Evolutionary conservation across 2,888 invertebrate genomes (phyloP).

Genomic region (Prostheceraeus crozeri): DNA sequence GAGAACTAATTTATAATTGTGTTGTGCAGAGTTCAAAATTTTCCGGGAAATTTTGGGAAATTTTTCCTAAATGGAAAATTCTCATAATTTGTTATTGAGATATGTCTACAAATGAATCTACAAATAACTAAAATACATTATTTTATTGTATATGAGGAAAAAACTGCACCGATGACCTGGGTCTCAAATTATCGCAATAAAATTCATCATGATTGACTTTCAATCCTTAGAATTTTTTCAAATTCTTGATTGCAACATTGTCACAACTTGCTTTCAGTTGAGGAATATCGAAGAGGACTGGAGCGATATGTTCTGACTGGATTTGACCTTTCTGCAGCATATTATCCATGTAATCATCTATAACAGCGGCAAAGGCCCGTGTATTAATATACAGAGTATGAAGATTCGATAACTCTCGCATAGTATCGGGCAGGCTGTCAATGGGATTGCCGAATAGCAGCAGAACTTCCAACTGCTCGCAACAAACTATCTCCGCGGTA

Average conservation of each 20-base stretch:
- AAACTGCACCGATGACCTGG: too few relatives aligned
- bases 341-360: conserved; percentile 53
- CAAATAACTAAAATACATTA: too few relatives aligned
- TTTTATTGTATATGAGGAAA: too few relatives aligned
- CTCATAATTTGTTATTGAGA: too few relatives aligned
- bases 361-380: conserved; percentile 48
- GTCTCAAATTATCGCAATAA: too few relatives aligned
- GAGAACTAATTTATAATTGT: too few relatives aligned
- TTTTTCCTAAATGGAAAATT: too few relatives aligned
- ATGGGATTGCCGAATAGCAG: conserved; percentile 55
- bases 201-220: too few relatives aligned
- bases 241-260: neutral
- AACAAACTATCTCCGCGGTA: conserved; percentile 57
- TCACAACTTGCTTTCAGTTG: conserved; percentile 44
- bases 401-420: conserved; percentile 52
- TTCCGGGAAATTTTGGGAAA: too few relatives aligned
- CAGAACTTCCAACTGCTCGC: conserved; percentile 54
- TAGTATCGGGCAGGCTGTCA: conserved; percentile 54
- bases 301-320: conserved; percentile 54
- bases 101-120: too few relatives aligned
- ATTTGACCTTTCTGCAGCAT: conserved; percentile 53
- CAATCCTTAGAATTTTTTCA: too few relatives aligned
- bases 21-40: too few relatives aligned
- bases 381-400: conserved; percentile 51
- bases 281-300: conserved; percentile 54